Evolutionary conservation across 2,888 invertebrate genomes (phyloP).

Genomic region (Flabesymbios commensalis): DNA sequence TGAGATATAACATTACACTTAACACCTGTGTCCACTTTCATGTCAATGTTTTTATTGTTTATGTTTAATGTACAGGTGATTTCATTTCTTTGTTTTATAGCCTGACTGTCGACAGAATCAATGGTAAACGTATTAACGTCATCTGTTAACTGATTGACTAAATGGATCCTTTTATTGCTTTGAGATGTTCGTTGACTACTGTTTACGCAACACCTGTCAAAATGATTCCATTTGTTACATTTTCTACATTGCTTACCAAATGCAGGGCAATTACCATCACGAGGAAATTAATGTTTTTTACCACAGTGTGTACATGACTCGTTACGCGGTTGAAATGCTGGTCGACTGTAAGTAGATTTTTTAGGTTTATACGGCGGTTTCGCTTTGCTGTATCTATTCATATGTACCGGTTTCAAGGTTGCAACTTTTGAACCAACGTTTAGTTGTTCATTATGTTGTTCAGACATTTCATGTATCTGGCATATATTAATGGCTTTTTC

Average conservation of each 20-base stretch:
- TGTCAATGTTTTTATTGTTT: neutral
- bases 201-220: neutral
- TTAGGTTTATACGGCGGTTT: neutral
- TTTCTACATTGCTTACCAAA: neutral
- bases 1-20: neutral
- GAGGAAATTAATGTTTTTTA: neutral
- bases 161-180: neutral
- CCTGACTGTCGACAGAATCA: neutral
- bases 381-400: neutral
- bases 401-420: too few relatives aligned
- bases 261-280: neutral
- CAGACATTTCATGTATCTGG: neutral
- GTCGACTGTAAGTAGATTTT: neutral
- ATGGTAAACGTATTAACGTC: neutral
- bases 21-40: neutral
- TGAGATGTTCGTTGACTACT: neutral
- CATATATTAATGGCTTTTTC: slow-evolving; percentile 4
- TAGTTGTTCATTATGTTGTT: neutral
- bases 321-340: too few relatives aligned
- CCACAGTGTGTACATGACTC: neutral
- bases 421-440: too few relatives aligned
- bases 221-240: slow-evolving; percentile 3
- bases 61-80: neutral
- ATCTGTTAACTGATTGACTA: neutral
- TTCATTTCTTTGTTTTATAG: neutral